Evolutionary conservation across 1,140 invertebrate species (phyloP).

Genomic region (Ditylenchus dipsaci): DNA sequence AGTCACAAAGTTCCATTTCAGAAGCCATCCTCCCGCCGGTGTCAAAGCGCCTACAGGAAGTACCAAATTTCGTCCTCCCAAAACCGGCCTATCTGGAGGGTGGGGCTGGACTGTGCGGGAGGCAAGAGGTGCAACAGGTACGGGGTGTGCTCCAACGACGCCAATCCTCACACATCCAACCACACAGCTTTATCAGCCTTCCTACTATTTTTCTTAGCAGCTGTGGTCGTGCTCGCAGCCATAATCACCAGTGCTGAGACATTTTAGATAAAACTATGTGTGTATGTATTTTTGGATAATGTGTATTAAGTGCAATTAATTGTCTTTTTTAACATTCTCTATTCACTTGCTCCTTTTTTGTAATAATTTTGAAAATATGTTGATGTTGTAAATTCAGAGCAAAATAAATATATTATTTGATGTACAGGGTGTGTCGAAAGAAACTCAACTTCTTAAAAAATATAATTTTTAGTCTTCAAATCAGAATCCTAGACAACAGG

Average conservation of each 20-base stretch:
- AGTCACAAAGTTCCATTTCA: constrained; percentile 1
- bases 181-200: background rate
- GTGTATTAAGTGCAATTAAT: background rate
- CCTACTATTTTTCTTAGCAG: constrained; percentile 18
- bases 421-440: background rate
- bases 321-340: background rate
- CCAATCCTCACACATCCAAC: constrained; percentile 5
- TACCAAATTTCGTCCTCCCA: constrained; percentile 50
- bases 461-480: too few relatives aligned
- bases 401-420: background rate
- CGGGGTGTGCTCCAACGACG: constrained; percentile 48
- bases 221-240: constrained; percentile 14
- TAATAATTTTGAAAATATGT: too few relatives aligned
- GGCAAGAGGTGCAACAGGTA: constrained; percentile 58
- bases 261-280: background rate
- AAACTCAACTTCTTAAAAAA: background rate
- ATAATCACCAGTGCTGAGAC: constrained; percentile 14
- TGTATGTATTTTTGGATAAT: background rate
- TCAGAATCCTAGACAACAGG: too few relatives aligned
- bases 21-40: constrained; percentile 55
- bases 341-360: background rate
- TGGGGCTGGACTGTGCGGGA: constrained; percentile 56
- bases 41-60: constrained; percentile 56
- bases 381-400: too few relatives aligned
- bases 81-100: constrained; percentile 54